These are phyloP conservation scores for Phalacrocorax brasilianus DNA, from an alignment of 2,113 vertebrate genomes.

Conservation along the genomic window DNA sequence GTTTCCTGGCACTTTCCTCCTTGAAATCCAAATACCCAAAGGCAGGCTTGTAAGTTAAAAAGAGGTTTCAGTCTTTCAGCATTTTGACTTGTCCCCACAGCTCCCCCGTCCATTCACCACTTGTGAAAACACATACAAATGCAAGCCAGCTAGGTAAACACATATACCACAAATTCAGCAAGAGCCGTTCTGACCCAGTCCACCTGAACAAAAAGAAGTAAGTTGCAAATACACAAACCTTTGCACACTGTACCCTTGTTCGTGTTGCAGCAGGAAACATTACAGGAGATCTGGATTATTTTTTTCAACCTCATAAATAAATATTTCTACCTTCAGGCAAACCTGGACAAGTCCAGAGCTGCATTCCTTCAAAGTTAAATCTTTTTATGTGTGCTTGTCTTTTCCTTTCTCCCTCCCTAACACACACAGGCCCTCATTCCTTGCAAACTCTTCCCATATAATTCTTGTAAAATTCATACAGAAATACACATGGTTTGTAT, in stretches of 20 bases:
- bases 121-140: slow-evolving; percentile 20
- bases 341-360: slow-evolving; percentile 41
- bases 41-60: slow-evolving; percentile 58
- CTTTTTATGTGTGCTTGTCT: not conserved
- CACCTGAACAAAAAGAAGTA: not conserved
- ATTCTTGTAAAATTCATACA: not conserved
- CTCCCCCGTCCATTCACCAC: not conserved
- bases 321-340: slow-evolving; percentile 43
- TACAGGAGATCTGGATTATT: not conserved
- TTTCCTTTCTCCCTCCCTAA: not conserved
- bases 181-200: not conserved
- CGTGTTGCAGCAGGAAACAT: not conserved
- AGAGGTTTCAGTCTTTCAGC: slow-evolving; percentile 26
- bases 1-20: slow-evolving; percentile 55
- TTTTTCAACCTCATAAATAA: not conserved
- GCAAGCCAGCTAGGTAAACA: not conserved
- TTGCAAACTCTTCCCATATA: not conserved
- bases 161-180: not conserved
- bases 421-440: not conserved
- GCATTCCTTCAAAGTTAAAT: slow-evolving; percentile 72
- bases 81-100: not conserved
- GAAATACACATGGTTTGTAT: not conserved
- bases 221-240: not conserved
- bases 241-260: not conserved
- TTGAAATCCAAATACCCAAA: slow-evolving; percentile 48